phyloP scores from a whole-genome alignment of 2,113 vertebrate genomes.

The Canis aureus region DNA sequence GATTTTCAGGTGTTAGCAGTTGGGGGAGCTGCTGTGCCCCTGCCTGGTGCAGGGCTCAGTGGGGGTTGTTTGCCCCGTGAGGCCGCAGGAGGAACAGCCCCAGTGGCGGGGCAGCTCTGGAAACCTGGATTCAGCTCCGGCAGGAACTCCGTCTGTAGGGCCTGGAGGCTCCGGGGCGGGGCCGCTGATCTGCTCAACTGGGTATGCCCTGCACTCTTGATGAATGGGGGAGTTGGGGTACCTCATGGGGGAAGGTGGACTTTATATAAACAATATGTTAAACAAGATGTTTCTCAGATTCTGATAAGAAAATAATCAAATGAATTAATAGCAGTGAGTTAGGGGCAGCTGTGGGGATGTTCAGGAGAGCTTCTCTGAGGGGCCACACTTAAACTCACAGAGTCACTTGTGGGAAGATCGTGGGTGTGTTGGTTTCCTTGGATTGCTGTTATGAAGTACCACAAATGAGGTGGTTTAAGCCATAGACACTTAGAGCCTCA shows the following conservation, averaged over 20 bases:
- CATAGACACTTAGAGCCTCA: background rate
- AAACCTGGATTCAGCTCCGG: too few species aligned
- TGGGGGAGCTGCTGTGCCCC: too few species aligned
- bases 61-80: too few species aligned
- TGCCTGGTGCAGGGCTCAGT: too few species aligned
- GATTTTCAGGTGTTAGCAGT: too few species aligned
- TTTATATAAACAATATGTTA: background rate
- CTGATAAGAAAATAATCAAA: background rate
- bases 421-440: accelerated
- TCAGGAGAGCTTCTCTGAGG: background rate
- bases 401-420: background rate
- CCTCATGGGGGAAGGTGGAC: background rate
- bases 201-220: accelerated
- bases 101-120: too few species aligned
- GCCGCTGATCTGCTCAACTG: too few species aligned
- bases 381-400: background rate
- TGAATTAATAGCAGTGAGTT: background rate
- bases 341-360: accelerated
- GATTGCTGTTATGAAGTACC: background rate
- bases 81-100: too few species aligned
- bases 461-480: background rate
- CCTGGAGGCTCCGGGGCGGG: too few species aligned
- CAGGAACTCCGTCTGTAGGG: too few species aligned
- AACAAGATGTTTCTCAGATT: background rate
- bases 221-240: background rate